phyloP scores from a whole-genome alignment of 2,113 vertebrate genomes.

The Archilochus colubris region DNA sequence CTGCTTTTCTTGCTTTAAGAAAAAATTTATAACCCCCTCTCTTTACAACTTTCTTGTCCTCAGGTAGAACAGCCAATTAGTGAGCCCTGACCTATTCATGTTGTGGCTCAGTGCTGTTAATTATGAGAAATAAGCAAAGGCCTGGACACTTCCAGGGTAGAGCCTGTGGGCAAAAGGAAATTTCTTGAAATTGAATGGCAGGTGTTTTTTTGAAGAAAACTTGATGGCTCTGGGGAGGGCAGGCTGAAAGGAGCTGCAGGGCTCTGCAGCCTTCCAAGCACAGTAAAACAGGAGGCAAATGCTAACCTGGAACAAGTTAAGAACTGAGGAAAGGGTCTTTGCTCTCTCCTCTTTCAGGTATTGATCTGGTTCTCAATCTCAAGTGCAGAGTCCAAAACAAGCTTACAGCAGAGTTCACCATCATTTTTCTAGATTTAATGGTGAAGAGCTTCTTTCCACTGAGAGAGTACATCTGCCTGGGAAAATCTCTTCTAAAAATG shows the following conservation, averaged over 20 bases:
- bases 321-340: background rate
- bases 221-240: background rate
- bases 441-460: background rate
- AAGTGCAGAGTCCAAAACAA: background rate
- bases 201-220: background rate
- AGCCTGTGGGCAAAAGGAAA: background rate
- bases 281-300: background rate
- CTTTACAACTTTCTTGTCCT: background rate
- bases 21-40: background rate
- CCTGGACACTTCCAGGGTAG: background rate
- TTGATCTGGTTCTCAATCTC: background rate
- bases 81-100: background rate
- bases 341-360: background rate
- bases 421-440: background rate
- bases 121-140: constrained; percentile 11
- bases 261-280: background rate
- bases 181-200: background rate
- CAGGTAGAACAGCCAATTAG: background rate
- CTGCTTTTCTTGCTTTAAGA: background rate
- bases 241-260: constrained; percentile 15
- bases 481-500: background rate
- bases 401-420: background rate
- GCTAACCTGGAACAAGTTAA: background rate
- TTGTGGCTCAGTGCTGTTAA: background rate
- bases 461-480: background rate